Evolutionary conservation across 2,113 vertebrate species (phyloP).

Genomic region (Thymallus thymallus): DNA sequence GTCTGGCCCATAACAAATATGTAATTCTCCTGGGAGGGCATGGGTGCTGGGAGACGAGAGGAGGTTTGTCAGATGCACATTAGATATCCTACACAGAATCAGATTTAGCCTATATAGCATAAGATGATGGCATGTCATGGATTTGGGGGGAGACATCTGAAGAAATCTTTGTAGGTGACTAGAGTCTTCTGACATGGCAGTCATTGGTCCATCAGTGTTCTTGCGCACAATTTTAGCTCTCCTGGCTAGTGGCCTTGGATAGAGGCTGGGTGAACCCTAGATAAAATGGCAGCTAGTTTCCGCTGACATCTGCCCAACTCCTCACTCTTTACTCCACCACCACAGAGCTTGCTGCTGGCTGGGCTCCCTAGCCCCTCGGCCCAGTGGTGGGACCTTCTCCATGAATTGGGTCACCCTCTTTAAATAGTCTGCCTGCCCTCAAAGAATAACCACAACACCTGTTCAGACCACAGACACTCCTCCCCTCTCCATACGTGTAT

Average conservation of each 20-base stretch:
- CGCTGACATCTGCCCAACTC: neutral
- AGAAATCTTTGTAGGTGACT: no score
- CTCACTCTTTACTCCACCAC: neutral
- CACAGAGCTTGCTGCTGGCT: neutral
- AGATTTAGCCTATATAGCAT: neutral
- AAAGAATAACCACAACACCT: conserved; percentile 38
- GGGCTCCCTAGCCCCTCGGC: neutral
- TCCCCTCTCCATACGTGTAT: neutral
- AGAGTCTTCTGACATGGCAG: neutral
- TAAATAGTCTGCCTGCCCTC: conserved; percentile 14
- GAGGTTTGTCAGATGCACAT: conserved; percentile 20
- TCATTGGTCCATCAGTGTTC: neutral
- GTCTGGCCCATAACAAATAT: neutral
- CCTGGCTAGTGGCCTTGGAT: neutral
- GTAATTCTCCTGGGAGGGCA: neutral
- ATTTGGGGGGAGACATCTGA: neutral
- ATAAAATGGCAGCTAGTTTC: neutral
- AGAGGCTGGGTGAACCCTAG: neutral
- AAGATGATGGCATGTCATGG: neutral
- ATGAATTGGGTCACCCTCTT: no score
- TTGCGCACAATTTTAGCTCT: neutral
- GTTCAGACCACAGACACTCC: conserved; percentile 1
- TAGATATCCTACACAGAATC: no score
- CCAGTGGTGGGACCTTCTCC: neutral
- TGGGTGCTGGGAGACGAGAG: conserved; percentile 10